Base-by-base conservation (phyloP, 2,113 vertebrate genomes). In the Colossoma macropomum region DNA sequence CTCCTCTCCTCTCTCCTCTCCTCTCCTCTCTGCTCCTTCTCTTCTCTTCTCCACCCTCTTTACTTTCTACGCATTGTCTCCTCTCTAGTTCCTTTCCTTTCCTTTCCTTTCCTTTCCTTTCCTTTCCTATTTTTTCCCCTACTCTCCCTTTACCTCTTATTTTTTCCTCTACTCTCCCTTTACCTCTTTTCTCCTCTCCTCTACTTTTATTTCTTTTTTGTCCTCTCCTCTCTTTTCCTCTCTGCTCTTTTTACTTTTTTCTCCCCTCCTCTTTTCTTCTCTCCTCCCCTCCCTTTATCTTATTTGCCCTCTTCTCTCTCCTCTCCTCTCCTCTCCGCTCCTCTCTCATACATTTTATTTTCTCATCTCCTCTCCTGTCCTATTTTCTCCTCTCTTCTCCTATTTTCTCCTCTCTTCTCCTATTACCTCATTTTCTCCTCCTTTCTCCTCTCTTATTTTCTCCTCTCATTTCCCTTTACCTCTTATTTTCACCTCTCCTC, bases 21-120 rank as follows among this genome's bases (percentile, higher is more conserved):
- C 27, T 70, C 75, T 77, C 83, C 77, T 83, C 77, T 72, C 0
- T 13, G 38, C 19, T 69, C 25, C 23, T 68, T 48, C 30, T 1
- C 15, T 56, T 0, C 30, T 56, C 0, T n/a, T 27, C 19, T 25
- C 21, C 60, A 66, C 45, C 66, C 72, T n/a, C 41, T 28, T 50
- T 66, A 74, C 65, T 69, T 38, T 59, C 9, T 2, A 11, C 8
- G 9, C 69, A 27, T 60, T 17, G 27, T 70, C 75, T 80, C 84
- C 80, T 83, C 79, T 72, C 0, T 28, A 21, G 69, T 50, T 59
- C 0, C 27, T 38, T 17, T 54, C 28, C 60, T 75, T 30, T 75
- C 66, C 45, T 28, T 52, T 68, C 77, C 65, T 70, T 38, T 68
- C 75, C 54, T 13, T 13, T 48, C 48, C 15, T 70, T 45, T 45